These are phyloP conservation scores for Beris morrisii DNA, from an alignment of 2,888 invertebrate genomes.

Conservation along the genomic window DNA sequence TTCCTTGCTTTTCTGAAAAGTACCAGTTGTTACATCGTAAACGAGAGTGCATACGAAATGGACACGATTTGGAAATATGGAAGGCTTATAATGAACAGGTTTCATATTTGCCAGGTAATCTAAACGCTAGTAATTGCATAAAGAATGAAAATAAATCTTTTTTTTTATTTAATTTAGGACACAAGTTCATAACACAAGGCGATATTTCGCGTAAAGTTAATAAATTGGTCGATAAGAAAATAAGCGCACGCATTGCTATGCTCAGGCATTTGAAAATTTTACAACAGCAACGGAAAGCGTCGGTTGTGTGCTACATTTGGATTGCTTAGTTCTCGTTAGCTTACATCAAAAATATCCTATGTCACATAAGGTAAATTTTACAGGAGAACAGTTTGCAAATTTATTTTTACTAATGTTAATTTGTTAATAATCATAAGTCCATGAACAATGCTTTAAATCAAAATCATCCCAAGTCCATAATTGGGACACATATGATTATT, in stretches of 20 bases:
- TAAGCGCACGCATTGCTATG: constrained; percentile 45
- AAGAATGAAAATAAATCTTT: not conserved
- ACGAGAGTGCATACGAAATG: constrained; percentile 42
- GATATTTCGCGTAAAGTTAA: constrained; percentile 45
- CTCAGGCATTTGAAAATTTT: constrained; percentile 46
- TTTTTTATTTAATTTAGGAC: constrained; percentile 39
- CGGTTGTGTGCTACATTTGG: constrained; percentile 48
- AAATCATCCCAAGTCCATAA: too few relatives aligned
- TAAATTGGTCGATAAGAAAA: constrained; percentile 47
- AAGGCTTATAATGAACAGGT: constrained; percentile 45
- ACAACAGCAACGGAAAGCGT: constrained; percentile 45
- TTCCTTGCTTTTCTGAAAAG: constrained; percentile 48
- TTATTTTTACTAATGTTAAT: too few relatives aligned
- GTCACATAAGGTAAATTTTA: too few relatives aligned
- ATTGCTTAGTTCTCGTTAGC: constrained; percentile 31
- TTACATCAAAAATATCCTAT: not conserved
- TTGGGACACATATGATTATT: too few relatives aligned
- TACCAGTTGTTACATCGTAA: constrained; percentile 46
- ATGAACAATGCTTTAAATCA: too few relatives aligned
- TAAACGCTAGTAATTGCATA: not conserved
- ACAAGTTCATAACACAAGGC: constrained; percentile 47
- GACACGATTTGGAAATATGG: constrained; percentile 45
- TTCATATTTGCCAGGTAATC: constrained; percentile 44
- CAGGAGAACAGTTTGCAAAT: too few relatives aligned
- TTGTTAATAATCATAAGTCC: too few relatives aligned